Base-by-base conservation (phyloP, 2,113 vertebrate genomes). In the Zosterops japonicus region DNA sequence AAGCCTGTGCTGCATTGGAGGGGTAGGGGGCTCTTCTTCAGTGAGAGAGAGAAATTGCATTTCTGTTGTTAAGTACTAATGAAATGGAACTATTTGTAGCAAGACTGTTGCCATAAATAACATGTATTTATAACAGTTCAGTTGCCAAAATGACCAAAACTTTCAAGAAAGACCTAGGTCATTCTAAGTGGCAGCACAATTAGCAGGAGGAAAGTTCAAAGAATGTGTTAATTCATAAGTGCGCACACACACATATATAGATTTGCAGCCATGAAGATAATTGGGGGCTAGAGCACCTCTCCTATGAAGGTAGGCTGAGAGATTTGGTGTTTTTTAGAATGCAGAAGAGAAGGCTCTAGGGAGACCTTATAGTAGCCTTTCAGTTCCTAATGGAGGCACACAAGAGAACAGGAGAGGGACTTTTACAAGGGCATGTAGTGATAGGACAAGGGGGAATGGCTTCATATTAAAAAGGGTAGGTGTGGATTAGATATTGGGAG, bases 51-150 rank as follows among this genome's bases (percentile, higher is more conserved):
- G 20, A 83, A 80, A 67, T 83, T 95, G 41, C 21, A 28, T 92
- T 97, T 96, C 89, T 94, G 53, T 77, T 96, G 83, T 84, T 93
- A 95, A 87, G 52, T 60, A 72, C 39, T 76, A 89, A 89, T 92
- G 83, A 83, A 97, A 87, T 57, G 29, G 31, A 89, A 56, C 57
- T 96, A 96, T 96, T 97, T 96, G 91, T 97, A 95, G 76, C 27
- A 74, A 93, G 55, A 78, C 70, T 77, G 41, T 83, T 93, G n/a
- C 65, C 11, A 61, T 39, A 61, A 39, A 13, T 61, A 28, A 28
- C 25, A 39, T 61, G 18, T 39, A 28, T 61, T 39, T 56, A 3
- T 72, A 72, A 80, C 31, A 84, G 46, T 80, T 96, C 55, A 89
- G 53, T 28, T 64, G 53, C 65, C 83, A 82, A 84, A 75, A 76